Base-by-base conservation (phyloP, 2,113 vertebrate species). In the Plecotus auritus region DNA sequence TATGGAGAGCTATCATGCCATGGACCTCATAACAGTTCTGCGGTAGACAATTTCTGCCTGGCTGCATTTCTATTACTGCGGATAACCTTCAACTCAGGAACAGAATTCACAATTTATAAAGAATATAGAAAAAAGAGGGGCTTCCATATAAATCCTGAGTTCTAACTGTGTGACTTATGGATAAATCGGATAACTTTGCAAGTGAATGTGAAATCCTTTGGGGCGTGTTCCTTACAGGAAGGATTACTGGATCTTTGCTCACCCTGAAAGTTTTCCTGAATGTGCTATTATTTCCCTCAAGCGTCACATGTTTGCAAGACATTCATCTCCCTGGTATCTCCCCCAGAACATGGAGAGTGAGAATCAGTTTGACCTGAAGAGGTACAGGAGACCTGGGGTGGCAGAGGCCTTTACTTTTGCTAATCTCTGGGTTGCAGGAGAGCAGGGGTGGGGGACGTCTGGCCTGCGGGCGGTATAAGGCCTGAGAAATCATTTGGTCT, bases 21-120 rank as follows among this genome's bases (percentile, higher is more conserved):
- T 42, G 37, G 82, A 47, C 37, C 49, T 83, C 70, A n/a, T 88
- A 88, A 95, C 61, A 72, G 88, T 88, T 94, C 64, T 84, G 61
- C 86, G 80, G 76, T 77, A 87, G 83, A 96, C 64, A 84, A 54
- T 96, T 96, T 97, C 95, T 84, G 91, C 80, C 85, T 95, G 85
- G 80, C 91, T 95, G 86, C 83, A 89, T 89, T 97, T 96, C 89
- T 91, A 83, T 97, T 96, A 96, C 86, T 96, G 72, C 13, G 37
- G 49, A 84, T 96, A 94, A 95, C 91, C 80, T 96, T 96, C 91
- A 94, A 92, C 45, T 94, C 67, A 73, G 35, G 49, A 93, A 77
- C 20, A 84, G 74, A 69, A 91, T 93, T 87, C 93, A 83, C 59
- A 90, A 87, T 96, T 89, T 92, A 49, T 88, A 91, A 59, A 95